Percentiles rank a stretch among this genome's conserved stretches.
phyloP scores from a whole-genome alignment of 2,113 vertebrate species.

The Synodontis membranacea region DNA sequence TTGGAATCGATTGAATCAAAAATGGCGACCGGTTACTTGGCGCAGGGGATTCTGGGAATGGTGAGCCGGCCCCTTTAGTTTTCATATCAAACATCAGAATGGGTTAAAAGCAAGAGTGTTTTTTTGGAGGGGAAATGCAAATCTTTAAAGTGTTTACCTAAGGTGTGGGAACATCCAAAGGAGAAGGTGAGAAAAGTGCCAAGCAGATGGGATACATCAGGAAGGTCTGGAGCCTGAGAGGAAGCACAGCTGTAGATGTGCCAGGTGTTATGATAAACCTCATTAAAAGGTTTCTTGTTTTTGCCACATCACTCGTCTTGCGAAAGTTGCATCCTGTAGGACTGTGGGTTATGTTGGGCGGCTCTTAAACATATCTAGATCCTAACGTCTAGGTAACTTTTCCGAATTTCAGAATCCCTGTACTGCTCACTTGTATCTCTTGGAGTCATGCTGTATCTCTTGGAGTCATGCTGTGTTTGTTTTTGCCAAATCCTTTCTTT shows the following conservation, averaged over 20 bases:
- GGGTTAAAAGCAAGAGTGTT: not conserved
- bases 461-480: not conserved
- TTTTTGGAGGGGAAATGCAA: not conserved
- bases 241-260: not conserved
- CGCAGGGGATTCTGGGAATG: too few species aligned
- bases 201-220: constrained; percentile 2
- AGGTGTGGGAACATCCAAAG: not conserved
- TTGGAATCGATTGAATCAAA: too few species aligned
- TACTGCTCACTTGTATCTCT: too few species aligned
- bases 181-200: not conserved
- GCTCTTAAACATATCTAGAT: too few species aligned
- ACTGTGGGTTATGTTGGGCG: not conserved
- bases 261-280: not conserved
- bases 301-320: not conserved
- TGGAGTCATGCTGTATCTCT: not conserved
- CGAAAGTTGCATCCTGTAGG: not conserved
- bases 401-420: not conserved
- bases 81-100: too few species aligned
- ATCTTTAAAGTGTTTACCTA: not conserved
- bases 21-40: too few species aligned
- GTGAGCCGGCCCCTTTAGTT: too few species aligned
- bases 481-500: not conserved
- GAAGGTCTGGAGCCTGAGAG: not conserved
- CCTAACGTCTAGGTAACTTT: not conserved
- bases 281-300: too few species aligned